Base-by-base conservation (phyloP, 2,888 invertebrate species). In the Leptinotarsa tumamoca region DNA sequence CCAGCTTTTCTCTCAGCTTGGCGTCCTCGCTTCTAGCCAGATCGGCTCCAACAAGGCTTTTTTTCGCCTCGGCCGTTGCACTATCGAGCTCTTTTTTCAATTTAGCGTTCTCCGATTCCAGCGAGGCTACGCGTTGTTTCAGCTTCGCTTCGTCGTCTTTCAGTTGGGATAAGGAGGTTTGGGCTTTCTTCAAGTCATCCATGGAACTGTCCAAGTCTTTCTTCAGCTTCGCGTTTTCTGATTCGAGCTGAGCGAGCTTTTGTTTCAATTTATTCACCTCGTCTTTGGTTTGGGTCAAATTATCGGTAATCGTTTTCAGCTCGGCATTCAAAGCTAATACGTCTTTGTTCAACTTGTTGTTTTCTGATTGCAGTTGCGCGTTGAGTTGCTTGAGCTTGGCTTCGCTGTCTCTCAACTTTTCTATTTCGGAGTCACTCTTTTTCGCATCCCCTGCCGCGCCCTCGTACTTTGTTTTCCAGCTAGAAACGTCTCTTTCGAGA, bases 271-370 rank as follows among this genome's bases (percentile, higher is more conserved):
- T 67, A 33, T 43, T 61, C 15, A 43, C 13, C 7, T 80, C 79
- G n/a, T 75, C 71, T 54, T 78, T 75, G n/a, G 72, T 17, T 63
- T 63, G 71, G 7, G 77, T 69, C 14, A 80, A 23, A 18, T 73
- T 73, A 51, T 54, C 63, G 3, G 73, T 56, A 2, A 63, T 58
- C 43, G 70, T 54, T 66, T 78, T 81, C 43, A 75, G 13, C 33
- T 82, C 79, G 21, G 63, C 74, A 43, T 75, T 71, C 15, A 80
- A 75, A 13, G 72, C 71, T 52, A 78, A 77, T 18, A 83, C 67
- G n/a, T 83, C 80, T 63, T 81, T 80, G 58, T 80, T 83, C 27
- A 85, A 70, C 61, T 82, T 81, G 7, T 72, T 78, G 75, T 85
- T 85, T 67, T 83, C 84, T 17, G 71, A 63, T 73, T 82, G 78